A percentile compares a stretch with the other conserved stretches of the same genome.
Evolutionary conservation across 2,888 invertebrate species (phyloP).

Genomic region (Trichopoda pennipes): DNA sequence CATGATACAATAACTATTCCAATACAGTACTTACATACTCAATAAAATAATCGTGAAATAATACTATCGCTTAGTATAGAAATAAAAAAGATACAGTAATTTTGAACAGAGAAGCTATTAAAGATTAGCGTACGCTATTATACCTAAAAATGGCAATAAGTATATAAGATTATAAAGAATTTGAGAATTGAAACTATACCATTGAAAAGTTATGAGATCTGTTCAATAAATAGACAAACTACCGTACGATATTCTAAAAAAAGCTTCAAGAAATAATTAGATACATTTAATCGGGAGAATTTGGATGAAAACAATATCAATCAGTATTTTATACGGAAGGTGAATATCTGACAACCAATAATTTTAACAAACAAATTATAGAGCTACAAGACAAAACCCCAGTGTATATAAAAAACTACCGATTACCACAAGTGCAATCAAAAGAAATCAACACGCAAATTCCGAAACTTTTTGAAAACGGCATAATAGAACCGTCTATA

Average conservation of each 20-base stretch:
- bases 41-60: conserved; percentile 1
- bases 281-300: neutral
- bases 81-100: neutral
- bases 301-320: too few species aligned
- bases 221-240: neutral
- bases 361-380: too few species aligned
- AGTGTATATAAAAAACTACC: too few species aligned
- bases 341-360: too few species aligned
- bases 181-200: neutral
- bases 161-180: neutral
- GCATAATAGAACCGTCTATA: too few species aligned
- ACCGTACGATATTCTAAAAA: neutral
- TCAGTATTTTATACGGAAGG: neutral
- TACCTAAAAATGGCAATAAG: neutral
- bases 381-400: too few species aligned
- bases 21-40: neutral
- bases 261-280: neutral
- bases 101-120: neutral
- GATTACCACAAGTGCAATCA: too few species aligned
- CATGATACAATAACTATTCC: neutral
- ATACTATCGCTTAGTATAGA: neutral
- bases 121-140: neutral
- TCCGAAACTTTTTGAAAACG: too few species aligned
- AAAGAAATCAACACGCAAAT: too few species aligned
- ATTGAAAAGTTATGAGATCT: too few species aligned